Evolutionary conservation across 2,888 invertebrate genomes (phyloP), one percentile per base, ranked within the genome.

Genomic region (Automeris io): DNA sequence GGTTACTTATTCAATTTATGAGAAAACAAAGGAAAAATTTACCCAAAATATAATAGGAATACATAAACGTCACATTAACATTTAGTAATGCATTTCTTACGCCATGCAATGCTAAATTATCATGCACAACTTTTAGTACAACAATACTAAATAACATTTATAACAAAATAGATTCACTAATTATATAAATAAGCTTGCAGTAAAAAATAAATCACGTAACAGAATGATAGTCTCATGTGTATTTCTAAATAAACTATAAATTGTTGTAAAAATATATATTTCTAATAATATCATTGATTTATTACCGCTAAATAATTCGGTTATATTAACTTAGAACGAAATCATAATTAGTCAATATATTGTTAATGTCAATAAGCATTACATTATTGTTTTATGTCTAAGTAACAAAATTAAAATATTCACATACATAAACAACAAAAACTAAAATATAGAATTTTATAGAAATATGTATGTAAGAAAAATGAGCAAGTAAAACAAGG

Each of bases 311-410:
- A 29, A 29, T 16, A 29, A 3, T 2, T 29, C 8, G 13, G 2
- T 11, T 29, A 29, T 16, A 9, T 19, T 19, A 6, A 5, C 16
- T 5, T 16, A 29, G 16, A 16, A 16, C 8, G 7, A 29, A 29
- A 16, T 29, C 16, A 16, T 16, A 29, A 29, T 29, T 16, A 4
- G n/a, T 1, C 16, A 29, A 9, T 16, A 16, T 29, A 5, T 16
- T 29, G 16, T 16, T 29, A 29, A n/a, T 29, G n/a, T 8, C 13
- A 29, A 16, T 29, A 16, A 29, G 29, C 29, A 29, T 29, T 29
- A 29, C 29, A 16, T 16, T 29, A 29, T 29, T 16, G 29, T 29
- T 16, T 16, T 16, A 16, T 16, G 13, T 29, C 29, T n/a, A 16
- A n/a, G 16, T 9, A 29, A 29, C 16, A 29, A 29, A 29, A n/a